Base-by-base conservation (phyloP, 2,888 invertebrate genomes). In the Napeogenes sylphis region DNA sequence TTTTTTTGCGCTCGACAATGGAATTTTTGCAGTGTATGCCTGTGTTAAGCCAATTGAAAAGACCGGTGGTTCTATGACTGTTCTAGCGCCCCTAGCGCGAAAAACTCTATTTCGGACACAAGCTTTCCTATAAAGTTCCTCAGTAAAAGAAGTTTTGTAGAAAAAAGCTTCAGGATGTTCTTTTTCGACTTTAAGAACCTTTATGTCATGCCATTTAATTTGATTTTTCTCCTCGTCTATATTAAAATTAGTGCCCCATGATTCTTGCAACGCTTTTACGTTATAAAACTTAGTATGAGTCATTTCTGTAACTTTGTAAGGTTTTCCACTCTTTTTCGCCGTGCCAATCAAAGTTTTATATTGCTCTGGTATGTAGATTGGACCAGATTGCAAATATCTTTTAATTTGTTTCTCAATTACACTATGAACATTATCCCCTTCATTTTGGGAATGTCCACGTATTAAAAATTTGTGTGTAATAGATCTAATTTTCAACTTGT, bases 271-370 rank as follows among this genome's bases (percentile, higher is more conserved):
- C 13, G 45, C 30, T 67, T 75, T 73, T 21, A 74, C 14, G 56
- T 75, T 70, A 53, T 64, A 67, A 70, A 75, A 76, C 13, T 60
- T 56, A 47, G 70, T 65, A 67, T 71, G 68, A 12, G 62, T 68
- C 64, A 75, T 64, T 65, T 75, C 74, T 45, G 61, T 21, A 2
- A 75, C 72, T 54, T 61, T 65, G 51, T 68, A 72, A 4, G 73
- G 62, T 8, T 51, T 59, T 56, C 71, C 73, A 59, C 69, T 65
- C 30, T 57, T 57, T 21, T 47, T 47, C 4, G 59, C 59, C 4
- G 59, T 21, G 2, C 54, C 14, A 53, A 59, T 59, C 32, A 59
- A 30, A 47, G 58, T 58, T 21, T 3, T 38, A 55, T 64, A 64
- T n/a, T 64, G 55, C 8, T 30, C 2, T 12, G 63, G 63, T 45